A percentile compares a stretch with the other conserved stretches of the same genome.
Conservation (phyloP, 2,888 invertebrate genomes). For the Alentia gelatinosa region DNA sequence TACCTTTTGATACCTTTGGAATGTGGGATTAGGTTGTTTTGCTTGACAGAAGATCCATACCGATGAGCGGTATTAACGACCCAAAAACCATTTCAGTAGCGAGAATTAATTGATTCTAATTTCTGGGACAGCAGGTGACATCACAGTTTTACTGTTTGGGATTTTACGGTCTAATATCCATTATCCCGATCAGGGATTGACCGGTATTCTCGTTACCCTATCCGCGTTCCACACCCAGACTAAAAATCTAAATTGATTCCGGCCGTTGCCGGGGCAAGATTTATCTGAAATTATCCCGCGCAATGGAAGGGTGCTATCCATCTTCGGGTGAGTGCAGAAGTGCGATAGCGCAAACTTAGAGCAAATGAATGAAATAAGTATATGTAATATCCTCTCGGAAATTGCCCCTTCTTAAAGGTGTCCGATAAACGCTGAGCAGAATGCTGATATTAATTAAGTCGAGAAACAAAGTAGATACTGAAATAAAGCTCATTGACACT, state of each 20-base stretch:
- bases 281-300: neutral
- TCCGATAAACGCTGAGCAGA: neutral
- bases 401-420: neutral
- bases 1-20: neutral
- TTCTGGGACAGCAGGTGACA: neutral
- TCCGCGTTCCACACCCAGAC: neutral
- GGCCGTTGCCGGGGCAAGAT: neutral
- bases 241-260: neutral
- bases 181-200: neutral
- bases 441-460: neutral
- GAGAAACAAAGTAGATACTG: neutral
- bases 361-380: neutral
- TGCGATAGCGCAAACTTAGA: neutral
- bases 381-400: slow-evolving; percentile 22
- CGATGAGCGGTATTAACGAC: neutral
- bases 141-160: neutral
- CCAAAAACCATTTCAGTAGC: neutral
- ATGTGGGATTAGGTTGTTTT: neutral
- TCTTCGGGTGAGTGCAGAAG: neutral
- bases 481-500: neutral
- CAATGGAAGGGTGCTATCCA: neutral
- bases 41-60: neutral
- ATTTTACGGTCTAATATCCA: neutral
- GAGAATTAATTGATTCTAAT: neutral
- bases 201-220: neutral